Evolutionary conservation across 2,888 invertebrate species (phyloP), one percentile per base, ranked within the genome.

Genomic region (Sialis lutaria): DNA sequence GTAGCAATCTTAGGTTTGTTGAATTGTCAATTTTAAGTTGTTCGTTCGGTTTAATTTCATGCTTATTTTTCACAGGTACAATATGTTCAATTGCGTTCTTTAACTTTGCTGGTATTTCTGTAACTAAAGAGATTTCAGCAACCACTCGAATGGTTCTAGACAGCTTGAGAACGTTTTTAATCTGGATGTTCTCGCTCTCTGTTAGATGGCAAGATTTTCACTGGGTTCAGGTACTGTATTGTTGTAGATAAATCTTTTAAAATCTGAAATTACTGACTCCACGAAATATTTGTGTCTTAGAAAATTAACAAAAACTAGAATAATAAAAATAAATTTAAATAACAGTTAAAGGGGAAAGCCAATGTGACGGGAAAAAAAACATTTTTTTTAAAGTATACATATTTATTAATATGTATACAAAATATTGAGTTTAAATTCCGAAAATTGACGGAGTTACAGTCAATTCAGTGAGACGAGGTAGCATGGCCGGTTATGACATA

Each of bases 91-190:
- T 93, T 53, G 89, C 93, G 0, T 85, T 92, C 67, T 93, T 93
- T 70, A 92, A 90, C 64, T 93, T 87, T 64, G 81, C 89, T 52
- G 91, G 91, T 7, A 79, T 93, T 52, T 86, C 85, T 58, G 86
- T 96, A 4, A 90, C 92, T 0, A 95, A 93, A 67, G 89, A 92
- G 63, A 75, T 92, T 57, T 92, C 88, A 2, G 92, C 95, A 1
- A 91, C 90, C 0, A 88, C 89, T 3, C 72, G 92, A 52, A 86
- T 91, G 82, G 83, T 93, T 8, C 69, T 92, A 42, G 92, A 93
- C 61, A 85, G 84, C 45, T 71, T 53, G 53, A 72, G 93, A 52
- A 90, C 91, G 0, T 69, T 93, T 42, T 74, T 92, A n/a, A 86
- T 95, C 57, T 97, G 93, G 93, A 67, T 75, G 50, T 75, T 87